Conservation (phyloP, 2,888 invertebrate species). For the Trachelus troglodyta region DNA sequence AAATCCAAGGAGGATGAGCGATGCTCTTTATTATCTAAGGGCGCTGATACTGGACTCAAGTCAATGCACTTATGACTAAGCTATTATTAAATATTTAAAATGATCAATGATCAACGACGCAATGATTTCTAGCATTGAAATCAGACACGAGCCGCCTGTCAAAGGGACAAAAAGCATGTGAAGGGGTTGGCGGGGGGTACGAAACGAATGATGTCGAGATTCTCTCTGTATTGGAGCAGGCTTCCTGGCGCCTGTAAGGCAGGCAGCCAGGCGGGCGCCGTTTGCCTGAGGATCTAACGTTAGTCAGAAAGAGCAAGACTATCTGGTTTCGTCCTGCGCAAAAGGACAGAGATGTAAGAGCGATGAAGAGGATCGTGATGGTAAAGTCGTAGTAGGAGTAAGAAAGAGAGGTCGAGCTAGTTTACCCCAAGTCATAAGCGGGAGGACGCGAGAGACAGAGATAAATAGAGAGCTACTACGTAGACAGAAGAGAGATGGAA, state of each 20-base stretch:
- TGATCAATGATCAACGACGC: neutral
- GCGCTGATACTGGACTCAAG: neutral
- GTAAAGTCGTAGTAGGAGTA: neutral
- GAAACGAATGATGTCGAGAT: conserved; percentile 47
- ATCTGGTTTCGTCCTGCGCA: conserved; percentile 25
- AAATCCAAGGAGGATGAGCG: conserved; percentile 31
- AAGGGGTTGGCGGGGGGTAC: conserved; percentile 22
- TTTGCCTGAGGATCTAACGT: conserved; percentile 55
- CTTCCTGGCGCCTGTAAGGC: conserved; percentile 61
- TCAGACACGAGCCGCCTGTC: neutral
- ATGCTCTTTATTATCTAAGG: conserved; percentile 10
- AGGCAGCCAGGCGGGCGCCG: conserved; percentile 66
- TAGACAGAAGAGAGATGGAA: neutral
- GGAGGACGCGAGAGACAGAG: conserved; percentile 12
- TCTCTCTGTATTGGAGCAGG: conserved; percentile 46
- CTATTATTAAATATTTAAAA: neutral
- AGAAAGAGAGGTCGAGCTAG: neutral
- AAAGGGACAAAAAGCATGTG: neutral
- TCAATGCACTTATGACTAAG: no score
- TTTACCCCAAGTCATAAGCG: neutral
- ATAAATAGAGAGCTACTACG: neutral
- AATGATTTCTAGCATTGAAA: neutral
- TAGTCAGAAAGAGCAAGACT: conserved; percentile 36
- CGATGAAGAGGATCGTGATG: conserved; percentile 19
- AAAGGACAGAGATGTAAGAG: conserved; percentile 21